These are phyloP conservation scores for Apodemus agrarius DNA, from an alignment of 2,797 vertebrate genomes.

Conservation along the genomic window DNA sequence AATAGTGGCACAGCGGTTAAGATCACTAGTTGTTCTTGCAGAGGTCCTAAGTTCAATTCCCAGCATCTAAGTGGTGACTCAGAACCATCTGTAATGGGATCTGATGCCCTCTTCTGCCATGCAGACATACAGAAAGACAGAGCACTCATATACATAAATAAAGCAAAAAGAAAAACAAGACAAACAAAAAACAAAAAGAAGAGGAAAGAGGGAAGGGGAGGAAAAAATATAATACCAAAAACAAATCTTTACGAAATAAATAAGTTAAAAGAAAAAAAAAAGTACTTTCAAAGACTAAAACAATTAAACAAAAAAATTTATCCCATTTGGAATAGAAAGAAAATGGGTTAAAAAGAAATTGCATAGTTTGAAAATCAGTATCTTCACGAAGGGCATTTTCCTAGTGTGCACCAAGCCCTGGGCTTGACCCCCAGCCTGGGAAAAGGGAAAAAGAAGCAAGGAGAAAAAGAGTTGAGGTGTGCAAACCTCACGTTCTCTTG, in stretches of 20 bases:
- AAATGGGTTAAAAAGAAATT: not conserved
- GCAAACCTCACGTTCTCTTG: not conserved
- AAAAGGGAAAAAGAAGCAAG: not conserved
- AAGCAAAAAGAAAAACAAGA: not conserved
- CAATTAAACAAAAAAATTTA: not conserved
- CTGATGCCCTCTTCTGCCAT: not conserved
- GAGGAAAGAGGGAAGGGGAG: not conserved
- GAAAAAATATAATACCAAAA: not conserved
- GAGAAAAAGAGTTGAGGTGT: not conserved
- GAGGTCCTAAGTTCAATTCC: not conserved
- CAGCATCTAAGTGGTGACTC: not conserved
- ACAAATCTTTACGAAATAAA: not conserved
- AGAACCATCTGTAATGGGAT: not conserved
- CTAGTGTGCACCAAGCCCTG: not conserved
- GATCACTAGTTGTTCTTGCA: not conserved
- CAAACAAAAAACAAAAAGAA: not conserved
- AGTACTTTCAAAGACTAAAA: conserved; percentile 16
- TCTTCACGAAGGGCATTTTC: not conserved
- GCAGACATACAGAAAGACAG: not conserved
- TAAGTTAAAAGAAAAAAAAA: not conserved
- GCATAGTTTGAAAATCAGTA: not conserved
- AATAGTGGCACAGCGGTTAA: not conserved
- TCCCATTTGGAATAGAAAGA: conserved; percentile 43
- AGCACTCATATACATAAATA: not conserved
- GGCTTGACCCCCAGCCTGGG: not conserved